These are phyloP conservation scores for Tryphoninae sp. DNA, from an alignment of 2,888 invertebrate species.

Conservation along the genomic window DNA sequence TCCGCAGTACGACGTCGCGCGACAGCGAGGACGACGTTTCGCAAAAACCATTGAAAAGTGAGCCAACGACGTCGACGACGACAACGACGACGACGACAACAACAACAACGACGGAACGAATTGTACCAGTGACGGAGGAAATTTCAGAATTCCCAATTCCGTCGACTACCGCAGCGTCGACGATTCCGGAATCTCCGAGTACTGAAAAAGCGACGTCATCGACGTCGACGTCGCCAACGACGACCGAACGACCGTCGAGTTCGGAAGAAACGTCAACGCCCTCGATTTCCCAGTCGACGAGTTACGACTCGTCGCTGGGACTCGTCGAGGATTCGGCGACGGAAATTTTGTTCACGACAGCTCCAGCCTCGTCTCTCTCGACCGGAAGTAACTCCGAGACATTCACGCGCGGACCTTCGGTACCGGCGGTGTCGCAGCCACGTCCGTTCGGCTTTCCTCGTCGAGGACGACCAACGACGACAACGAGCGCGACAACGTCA, in stretches of 20 bases:
- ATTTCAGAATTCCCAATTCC: conserved; percentile 48
- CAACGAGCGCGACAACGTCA: conserved; percentile 68
- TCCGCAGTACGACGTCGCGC: conserved; percentile 75
- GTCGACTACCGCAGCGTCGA: conserved; percentile 45
- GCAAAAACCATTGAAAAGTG: conserved; percentile 25
- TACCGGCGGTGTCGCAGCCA: conserved; percentile 82
- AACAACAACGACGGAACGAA: conserved; percentile 43
- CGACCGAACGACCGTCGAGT: conserved; percentile 18
- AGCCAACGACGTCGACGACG: conserved; percentile 43
- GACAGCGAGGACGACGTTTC: conserved; percentile 30
- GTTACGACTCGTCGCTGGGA: conserved; percentile 66
- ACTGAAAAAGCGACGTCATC: conserved; percentile 29
- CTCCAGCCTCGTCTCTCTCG: conserved; percentile 62
- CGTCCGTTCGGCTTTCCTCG: conserved; percentile 83
- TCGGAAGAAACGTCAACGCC: conserved; percentile 42
- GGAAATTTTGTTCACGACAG: conserved; percentile 74
- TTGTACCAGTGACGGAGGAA: conserved; percentile 55
- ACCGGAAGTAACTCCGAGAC: conserved; percentile 45
- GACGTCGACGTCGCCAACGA: conserved; percentile 1
- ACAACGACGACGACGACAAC: conserved; percentile 43
- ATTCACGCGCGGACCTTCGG: conserved; percentile 64
- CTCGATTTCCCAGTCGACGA: conserved; percentile 36
- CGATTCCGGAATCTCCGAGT: conserved; percentile 47
- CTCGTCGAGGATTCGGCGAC: conserved; percentile 76
- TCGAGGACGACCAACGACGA: conserved; percentile 79